These are phyloP conservation scores for Zingel zingel DNA, from an alignment of 2,113 vertebrate species.

Conservation along the genomic window DNA sequence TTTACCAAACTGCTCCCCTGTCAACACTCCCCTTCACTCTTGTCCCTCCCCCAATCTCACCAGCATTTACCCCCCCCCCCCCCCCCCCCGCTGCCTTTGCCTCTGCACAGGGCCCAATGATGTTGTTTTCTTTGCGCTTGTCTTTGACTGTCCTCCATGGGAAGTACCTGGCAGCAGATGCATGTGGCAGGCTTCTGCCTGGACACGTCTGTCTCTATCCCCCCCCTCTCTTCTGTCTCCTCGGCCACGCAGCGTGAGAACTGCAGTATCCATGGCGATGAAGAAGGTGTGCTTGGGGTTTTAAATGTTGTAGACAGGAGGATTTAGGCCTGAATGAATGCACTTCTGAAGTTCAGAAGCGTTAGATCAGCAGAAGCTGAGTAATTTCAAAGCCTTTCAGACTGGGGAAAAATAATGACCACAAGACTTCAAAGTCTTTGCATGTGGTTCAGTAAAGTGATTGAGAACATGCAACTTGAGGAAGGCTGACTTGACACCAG, in stretches of 20 bases:
- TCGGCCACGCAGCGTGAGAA: slow-evolving; percentile 77
- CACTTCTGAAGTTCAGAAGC: slow-evolving; percentile 48
- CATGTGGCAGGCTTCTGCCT: slow-evolving; percentile 80
- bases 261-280: slow-evolving; percentile 62
- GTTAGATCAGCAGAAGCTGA: slow-evolving; percentile 37
- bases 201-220: slow-evolving; percentile 77
- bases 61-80: not conserved
- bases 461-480: slow-evolving; percentile 3
- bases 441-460: slow-evolving; percentile 18
- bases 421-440: slow-evolving; percentile 16
- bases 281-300: slow-evolving; percentile 52
- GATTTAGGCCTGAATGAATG: slow-evolving; percentile 64
- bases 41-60: slow-evolving; percentile 35
- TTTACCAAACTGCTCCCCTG: slow-evolving; percentile 71
- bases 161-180: slow-evolving; percentile 84
- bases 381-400: slow-evolving; percentile 17
- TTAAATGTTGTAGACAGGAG: slow-evolving; percentile 59
- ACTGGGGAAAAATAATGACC: slow-evolving; percentile 23
- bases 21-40: slow-evolving; percentile 69
- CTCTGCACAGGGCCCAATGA: slow-evolving; percentile 55
- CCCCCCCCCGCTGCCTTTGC: slow-evolving; percentile 17
- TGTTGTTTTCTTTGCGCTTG: slow-evolving; percentile 79
- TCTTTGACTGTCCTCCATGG: slow-evolving; percentile 80
- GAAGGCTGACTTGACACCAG: slow-evolving; percentile 4
- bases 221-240: slow-evolving; percentile 64